Evolutionary conservation across 2,888 invertebrate genomes (phyloP).

Genomic region (Cantharis nigra): DNA sequence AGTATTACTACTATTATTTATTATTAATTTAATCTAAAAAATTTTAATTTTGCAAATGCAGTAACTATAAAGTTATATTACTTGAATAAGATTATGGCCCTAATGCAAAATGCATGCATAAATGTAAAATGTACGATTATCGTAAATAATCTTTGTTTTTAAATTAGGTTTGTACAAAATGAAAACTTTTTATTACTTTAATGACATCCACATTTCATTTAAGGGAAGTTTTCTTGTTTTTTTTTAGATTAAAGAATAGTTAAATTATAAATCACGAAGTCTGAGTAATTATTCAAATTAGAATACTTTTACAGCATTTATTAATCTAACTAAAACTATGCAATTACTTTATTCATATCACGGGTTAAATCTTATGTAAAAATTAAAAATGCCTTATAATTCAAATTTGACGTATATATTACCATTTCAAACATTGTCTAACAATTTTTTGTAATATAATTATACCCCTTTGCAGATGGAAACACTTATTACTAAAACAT

Average conservation of each 20-base stretch:
- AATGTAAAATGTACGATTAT: neutral
- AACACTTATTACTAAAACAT: neutral
- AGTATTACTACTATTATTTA: no score
- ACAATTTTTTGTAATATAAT: neutral
- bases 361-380: neutral
- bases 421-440: neutral
- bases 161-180: neutral
- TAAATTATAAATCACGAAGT: conserved; percentile 3
- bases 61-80: neutral
- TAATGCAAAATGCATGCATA: neutral
- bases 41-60: neutral
- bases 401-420: neutral
- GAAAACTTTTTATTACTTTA: neutral
- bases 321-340: neutral
- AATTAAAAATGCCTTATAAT: neutral
- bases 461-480: neutral
- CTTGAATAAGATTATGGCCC: neutral
- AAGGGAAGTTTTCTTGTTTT: neutral
- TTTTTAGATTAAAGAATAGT: conserved; percentile 6
- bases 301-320: conserved; percentile 18
- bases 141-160: neutral
- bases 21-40: neutral
- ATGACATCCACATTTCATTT: conserved; percentile 5
- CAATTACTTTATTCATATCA: neutral
- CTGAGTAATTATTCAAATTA: conserved; percentile 31